Percentiles rank a stretch among this genome's conserved stretches.
Conservation (phyloP, 2,797 vertebrate species). For the Cossypha niveicapilla region DNA sequence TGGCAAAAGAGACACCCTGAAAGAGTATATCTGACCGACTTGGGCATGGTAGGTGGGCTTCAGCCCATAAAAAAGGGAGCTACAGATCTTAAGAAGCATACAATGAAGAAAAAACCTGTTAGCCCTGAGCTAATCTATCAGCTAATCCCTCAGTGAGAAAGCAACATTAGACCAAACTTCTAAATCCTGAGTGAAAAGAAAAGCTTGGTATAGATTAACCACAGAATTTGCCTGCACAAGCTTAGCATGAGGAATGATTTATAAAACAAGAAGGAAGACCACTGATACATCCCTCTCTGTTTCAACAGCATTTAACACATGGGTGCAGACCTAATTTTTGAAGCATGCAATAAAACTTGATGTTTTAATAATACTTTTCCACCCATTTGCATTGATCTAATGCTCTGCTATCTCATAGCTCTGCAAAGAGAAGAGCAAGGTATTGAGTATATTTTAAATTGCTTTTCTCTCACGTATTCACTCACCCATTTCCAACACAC, state of each 20-base stretch:
- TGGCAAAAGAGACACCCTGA: background rate
- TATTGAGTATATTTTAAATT: background rate
- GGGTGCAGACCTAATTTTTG: background rate
- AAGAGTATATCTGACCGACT: background rate
- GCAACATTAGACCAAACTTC: background rate
- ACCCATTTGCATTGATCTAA: background rate
- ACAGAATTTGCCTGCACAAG: background rate
- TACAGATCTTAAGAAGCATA: background rate
- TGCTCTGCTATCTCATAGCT: background rate
- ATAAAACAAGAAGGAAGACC: background rate
- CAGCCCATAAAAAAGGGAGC: background rate
- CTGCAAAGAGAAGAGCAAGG: background rate
- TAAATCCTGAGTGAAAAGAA: conserved; percentile 12
- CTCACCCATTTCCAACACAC: background rate
- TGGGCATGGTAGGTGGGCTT: conserved; percentile 44
- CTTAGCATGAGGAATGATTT: background rate
- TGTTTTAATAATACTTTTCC: conserved; percentile 4
- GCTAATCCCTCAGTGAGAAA: conserved; percentile 9
- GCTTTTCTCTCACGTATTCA: background rate
- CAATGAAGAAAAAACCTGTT: conserved; percentile 23
- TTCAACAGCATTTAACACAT: conserved; percentile 20
- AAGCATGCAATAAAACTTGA: background rate
- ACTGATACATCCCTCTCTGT: background rate
- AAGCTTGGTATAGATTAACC: background rate
- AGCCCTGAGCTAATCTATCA: conserved; percentile 12